A percentile compares a stretch with the other conserved stretches of the same genome.
These are phyloP conservation scores for Maccullochella peelii DNA, from an alignment of 2,113 vertebrate genomes.

Conservation along the genomic window DNA sequence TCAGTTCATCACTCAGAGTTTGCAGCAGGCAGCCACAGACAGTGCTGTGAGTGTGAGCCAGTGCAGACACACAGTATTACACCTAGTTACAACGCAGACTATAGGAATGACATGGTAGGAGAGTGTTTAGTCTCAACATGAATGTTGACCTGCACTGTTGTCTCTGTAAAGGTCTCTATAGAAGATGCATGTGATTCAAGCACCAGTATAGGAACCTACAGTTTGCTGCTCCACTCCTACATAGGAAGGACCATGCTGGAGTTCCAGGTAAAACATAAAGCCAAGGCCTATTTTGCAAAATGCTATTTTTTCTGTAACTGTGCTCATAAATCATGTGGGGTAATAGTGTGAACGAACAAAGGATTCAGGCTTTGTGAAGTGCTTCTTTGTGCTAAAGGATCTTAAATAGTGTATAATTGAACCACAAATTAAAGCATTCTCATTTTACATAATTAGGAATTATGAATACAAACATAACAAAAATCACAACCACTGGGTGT, in stretches of 20 bases:
- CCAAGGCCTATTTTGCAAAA: not conserved
- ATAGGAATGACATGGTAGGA: constrained; percentile 3
- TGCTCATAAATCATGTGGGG: constrained; percentile 38
- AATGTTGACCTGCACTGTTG: constrained; percentile 30
- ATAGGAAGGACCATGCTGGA: constrained; percentile 92
- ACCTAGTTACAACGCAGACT: not conserved
- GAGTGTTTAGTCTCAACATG: not conserved
- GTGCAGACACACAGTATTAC: constrained; percentile 9
- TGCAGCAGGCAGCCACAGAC: constrained; percentile 87
- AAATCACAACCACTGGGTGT: not conserved
- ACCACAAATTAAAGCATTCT: constrained; percentile 5
- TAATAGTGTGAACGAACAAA: constrained; percentile 6
- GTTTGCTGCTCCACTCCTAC: constrained; percentile 89
- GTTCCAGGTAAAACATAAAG: constrained; percentile 88
- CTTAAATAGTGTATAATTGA: not conserved
- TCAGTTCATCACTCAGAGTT: constrained; percentile 89
- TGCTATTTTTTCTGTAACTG: constrained; percentile 19
- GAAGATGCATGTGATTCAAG: constrained; percentile 88
- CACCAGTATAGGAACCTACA: constrained; percentile 91
- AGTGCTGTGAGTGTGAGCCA: constrained; percentile 84
- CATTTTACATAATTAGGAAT: constrained; percentile 13
- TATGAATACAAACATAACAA: constrained; percentile 25
- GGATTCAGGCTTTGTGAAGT: not conserved
- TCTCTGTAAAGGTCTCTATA: constrained; percentile 84
- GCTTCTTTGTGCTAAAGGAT: not conserved